These are phyloP conservation scores for Paradoxurus hermaphroditus DNA, from an alignment of 2,113 vertebrate species.

Conservation along the genomic window DNA sequence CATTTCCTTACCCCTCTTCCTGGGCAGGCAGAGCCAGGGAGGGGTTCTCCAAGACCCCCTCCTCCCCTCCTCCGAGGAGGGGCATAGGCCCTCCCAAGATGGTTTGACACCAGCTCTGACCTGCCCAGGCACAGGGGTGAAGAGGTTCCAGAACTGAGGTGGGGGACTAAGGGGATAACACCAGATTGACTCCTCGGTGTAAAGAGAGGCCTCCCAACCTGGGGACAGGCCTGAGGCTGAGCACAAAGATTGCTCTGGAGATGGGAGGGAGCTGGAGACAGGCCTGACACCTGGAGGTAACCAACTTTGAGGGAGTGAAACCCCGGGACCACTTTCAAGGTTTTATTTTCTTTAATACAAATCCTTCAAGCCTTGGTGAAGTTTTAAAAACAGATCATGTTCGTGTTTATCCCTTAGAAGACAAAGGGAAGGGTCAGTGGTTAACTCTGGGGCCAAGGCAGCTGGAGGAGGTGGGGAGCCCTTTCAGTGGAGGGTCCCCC, in stretches of 20 bases:
- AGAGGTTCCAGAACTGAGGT: neutral
- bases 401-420: neutral
- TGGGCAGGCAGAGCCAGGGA: neutral
- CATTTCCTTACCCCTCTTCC: neutral
- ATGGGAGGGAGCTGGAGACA: neutral
- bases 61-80: neutral
- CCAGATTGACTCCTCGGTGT: neutral
- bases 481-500: accelerated
- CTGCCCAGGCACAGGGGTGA: neutral
- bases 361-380: neutral
- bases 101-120: neutral
- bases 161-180: neutral
- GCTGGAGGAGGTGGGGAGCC: no score
- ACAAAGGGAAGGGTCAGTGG: neutral
- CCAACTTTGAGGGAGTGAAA: neutral
- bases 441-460: neutral
- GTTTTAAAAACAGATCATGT: neutral
- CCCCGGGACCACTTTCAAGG: neutral
- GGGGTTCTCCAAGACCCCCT: neutral
- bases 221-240: neutral
- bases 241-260: neutral
- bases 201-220: neutral
- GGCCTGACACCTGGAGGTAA: neutral
- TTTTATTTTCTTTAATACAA: neutral
- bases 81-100: neutral